phyloP scores from a whole-genome alignment of 1,140 invertebrate species.

The Apocrypta bakeri region DNA sequence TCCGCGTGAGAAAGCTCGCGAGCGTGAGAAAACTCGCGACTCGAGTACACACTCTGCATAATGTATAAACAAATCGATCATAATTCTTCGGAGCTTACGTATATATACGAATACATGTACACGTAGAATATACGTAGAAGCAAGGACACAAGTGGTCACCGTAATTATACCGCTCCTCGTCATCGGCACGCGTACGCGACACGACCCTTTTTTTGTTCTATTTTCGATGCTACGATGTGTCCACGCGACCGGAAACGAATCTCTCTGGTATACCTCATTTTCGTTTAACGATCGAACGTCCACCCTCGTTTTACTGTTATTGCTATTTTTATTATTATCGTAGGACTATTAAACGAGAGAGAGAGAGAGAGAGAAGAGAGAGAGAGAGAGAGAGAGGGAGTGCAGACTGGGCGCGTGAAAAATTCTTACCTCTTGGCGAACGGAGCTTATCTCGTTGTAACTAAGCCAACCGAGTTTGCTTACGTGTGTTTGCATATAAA shows the following conservation, averaged over 20 bases:
- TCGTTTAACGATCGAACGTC: neutral
- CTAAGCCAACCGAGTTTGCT: neutral
- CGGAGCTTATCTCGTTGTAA: neutral
- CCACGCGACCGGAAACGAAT: slow-evolving; percentile 67
- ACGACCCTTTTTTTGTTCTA: too few species aligned
- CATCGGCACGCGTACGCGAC: slow-evolving; percentile 61
- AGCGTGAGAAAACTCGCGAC: slow-evolving; percentile 44
- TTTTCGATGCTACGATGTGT: too few species aligned
- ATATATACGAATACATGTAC: too few species aligned
- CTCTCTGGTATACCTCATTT: slow-evolving; percentile 24
- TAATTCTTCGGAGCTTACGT: slow-evolving; percentile 5
- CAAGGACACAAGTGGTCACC: slow-evolving; percentile 39
- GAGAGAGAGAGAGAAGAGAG: too few species aligned
- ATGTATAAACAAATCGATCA: slow-evolving; percentile 41
- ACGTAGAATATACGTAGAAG: slow-evolving; percentile 57
- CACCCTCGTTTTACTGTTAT: neutral
- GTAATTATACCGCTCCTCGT: slow-evolving; percentile 62
- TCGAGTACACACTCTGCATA: slow-evolving; percentile 47
- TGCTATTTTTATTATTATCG: neutral
- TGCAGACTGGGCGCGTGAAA: too few species aligned
- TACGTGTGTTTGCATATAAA: slow-evolving; percentile 16
- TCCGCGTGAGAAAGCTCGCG: neutral
- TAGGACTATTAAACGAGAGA: neutral
- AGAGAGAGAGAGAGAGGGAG: too few species aligned
- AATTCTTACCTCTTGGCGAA: neutral